Evolutionary conservation across 1,140 invertebrate species (phyloP), one percentile per base, ranked within the genome.

Genomic region (Macrobrachium rosenbergii): DNA sequence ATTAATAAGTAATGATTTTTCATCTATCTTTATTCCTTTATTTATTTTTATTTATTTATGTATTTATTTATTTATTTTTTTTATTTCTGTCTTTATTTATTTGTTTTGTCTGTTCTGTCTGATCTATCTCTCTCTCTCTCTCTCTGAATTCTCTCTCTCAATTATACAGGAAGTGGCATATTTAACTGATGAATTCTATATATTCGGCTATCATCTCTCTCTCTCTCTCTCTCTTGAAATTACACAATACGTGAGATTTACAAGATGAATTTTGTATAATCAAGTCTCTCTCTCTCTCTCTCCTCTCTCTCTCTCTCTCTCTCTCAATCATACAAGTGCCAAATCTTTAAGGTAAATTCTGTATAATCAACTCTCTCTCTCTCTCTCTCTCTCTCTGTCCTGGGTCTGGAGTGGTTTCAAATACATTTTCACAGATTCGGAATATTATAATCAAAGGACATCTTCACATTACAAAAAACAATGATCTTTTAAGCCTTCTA

Each of bases 261-360:
- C 19, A 21, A 10, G 10, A 69, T 69, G n/a, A 21, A 7, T 21
- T n/a, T 21, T 67, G 19, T 67, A 17, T n/a, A n/a, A n/a, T n/a
- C n/a, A n/a, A n/a, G n/a, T n/a, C n/a, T n/a, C n/a, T n/a, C n/a
- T n/a, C n/a, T 67, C 63, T 67, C 63, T 67, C 63, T 67, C 63
- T 67, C n/a, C 63, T 67, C 63, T 67, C 63, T 67, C 63, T 67
- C 63, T 67, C 63, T 67, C 63, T 67, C 63, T 67, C 63, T 67
- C n/a, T n/a, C n/a, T n/a, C n/a, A n/a, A n/a, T n/a, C n/a, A n/a
- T n/a, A n/a, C n/a, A n/a, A n/a, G n/a, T 21, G 19, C 63, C 23
- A 17, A n/a, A 17, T 67, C 63, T 67, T 21, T 67, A 17, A n/a
- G 19, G 19, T 21, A n/a, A 17, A n/a, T 21, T 67, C 63, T 67